Evolutionary conservation across 2,888 invertebrate species (phyloP), one percentile per base, ranked within the genome.

Genomic region (Formica aserva): DNA sequence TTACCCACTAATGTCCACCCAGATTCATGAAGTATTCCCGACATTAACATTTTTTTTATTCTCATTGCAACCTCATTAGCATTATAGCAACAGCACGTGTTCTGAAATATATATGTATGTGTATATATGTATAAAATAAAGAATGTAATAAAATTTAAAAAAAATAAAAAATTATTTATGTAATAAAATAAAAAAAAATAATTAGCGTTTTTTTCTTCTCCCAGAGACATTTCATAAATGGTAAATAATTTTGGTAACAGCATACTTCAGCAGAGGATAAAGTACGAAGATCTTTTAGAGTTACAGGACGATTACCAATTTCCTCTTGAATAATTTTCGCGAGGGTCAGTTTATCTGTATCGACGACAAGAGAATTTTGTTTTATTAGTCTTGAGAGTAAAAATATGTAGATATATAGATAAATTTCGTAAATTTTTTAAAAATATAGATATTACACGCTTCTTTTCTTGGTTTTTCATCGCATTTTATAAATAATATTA

Each of bases 1-100:
- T 88, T 91, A 95, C 95, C 95, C 48, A 94, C 90, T 60, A 95
- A 90, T 76, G 95, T 90, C 95, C 95, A 95, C 32, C 95, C 95
- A 32, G 83, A 87, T 78, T 93, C 88, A 13, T 84, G 89, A 5
- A 94, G 91, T 85, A 93, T 92, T 84, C 93, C 93, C 32, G 91
- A 92, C 52, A 94, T 91, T 6, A 95, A 85, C 45, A 95, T 88
- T 78, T 90, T 90, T 29, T 90, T 90, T 66, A 95, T 88, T 74
- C 92, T 93, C 60, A 90, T 89, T 0, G 94, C 94, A n/a, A 95
- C 85, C 35, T 92, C 80, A 29, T 92, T 89, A 0, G 93, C 83
- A 71, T 85, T 78, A 22, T 72, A 77, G 45, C 85, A 88, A 11
- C 2, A 74, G 15, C 86, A 90, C 32, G 0, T 29, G 8, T 78